These are phyloP conservation scores for Pristionchus japonicus DNA, from an alignment of 2,888 invertebrate species.

Conservation along the genomic window DNA sequence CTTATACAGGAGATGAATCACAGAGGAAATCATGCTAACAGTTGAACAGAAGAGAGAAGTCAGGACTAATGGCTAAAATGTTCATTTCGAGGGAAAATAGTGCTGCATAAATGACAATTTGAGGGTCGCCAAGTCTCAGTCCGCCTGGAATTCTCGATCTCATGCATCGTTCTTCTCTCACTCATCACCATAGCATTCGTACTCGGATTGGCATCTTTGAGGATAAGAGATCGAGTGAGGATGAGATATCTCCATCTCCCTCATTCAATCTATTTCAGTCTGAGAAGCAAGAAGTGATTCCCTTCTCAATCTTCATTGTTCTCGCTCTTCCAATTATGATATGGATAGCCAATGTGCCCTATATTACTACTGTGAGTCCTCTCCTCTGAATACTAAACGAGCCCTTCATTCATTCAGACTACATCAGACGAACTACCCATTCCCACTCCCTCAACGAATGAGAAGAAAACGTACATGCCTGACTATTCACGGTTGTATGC, in stretches of 20 bases:
- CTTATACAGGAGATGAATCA: conserved; percentile 27
- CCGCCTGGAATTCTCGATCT: conserved; percentile 51
- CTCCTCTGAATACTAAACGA: not conserved
- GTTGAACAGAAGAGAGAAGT: not conserved
- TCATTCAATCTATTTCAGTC: conserved; percentile 48
- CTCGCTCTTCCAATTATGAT: conserved; percentile 69
- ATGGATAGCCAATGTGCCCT: conserved; percentile 62
- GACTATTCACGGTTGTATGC: conserved; percentile 49
- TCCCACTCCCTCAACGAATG: not conserved
- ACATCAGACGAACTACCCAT: not conserved
- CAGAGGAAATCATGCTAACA: not conserved
- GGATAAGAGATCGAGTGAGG: conserved; percentile 57
- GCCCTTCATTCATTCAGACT: not conserved
- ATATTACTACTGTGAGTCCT: not conserved
- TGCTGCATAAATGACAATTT: too few relatives aligned
- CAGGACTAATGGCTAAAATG: not conserved
- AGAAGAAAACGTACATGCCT: conserved; percentile 32
- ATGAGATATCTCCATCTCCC: not conserved
- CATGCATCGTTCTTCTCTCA: conserved; percentile 56
- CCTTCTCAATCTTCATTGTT: conserved; percentile 67
- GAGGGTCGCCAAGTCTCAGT: conserved; percentile 54
- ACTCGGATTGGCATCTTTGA: conserved; percentile 46
- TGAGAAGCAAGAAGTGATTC: conserved; percentile 55
- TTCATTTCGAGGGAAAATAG: not conserved
- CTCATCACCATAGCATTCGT: conserved; percentile 47